These are phyloP conservation scores for Parelbella ahira DNA, from an alignment of 2,888 invertebrate genomes.

Conservation along the genomic window DNA sequence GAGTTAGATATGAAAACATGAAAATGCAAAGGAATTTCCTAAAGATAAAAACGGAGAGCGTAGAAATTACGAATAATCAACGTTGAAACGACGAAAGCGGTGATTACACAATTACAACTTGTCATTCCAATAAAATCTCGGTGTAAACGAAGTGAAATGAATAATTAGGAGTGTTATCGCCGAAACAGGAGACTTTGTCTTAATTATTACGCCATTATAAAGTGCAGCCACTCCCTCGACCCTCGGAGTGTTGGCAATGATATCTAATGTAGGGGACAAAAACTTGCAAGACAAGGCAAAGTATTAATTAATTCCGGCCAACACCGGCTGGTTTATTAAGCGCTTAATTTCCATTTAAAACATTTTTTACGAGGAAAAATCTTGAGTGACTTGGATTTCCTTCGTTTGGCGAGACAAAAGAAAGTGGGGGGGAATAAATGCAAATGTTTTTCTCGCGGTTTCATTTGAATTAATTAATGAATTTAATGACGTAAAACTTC, in stretches of 20 bases:
- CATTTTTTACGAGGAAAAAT: constrained; percentile 48
- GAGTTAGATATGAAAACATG: constrained; percentile 38
- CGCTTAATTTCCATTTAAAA: constrained; percentile 73
- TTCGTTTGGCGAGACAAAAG: constrained; percentile 51
- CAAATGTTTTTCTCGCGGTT: constrained; percentile 75
- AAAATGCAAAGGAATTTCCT: constrained; percentile 7
- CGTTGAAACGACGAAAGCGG: constrained; percentile 7
- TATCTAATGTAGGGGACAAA: constrained; percentile 62
- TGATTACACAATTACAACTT: constrained; percentile 53
- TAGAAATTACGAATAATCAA: too few relatives aligned
- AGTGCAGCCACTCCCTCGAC: constrained; percentile 50
- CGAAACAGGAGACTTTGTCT: constrained; percentile 69
- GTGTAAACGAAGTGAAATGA: constrained; percentile 56
- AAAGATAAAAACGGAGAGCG: background rate
- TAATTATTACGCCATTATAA: constrained; percentile 76
- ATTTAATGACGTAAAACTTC: constrained; percentile 77
- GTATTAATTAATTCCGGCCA: constrained; percentile 73
- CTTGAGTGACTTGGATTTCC: constrained; percentile 60
- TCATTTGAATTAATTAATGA: constrained; percentile 80
- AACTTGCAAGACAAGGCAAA: constrained; percentile 61
- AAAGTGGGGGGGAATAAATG: constrained; percentile 53
- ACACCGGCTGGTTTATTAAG: constrained; percentile 67
- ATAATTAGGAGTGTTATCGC: constrained; percentile 67
- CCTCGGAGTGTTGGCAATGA: constrained; percentile 52
- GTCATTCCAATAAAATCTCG: constrained; percentile 65